phyloP scores from a whole-genome alignment of 2,113 vertebrate species.

The Trochalopteron elliotii region DNA sequence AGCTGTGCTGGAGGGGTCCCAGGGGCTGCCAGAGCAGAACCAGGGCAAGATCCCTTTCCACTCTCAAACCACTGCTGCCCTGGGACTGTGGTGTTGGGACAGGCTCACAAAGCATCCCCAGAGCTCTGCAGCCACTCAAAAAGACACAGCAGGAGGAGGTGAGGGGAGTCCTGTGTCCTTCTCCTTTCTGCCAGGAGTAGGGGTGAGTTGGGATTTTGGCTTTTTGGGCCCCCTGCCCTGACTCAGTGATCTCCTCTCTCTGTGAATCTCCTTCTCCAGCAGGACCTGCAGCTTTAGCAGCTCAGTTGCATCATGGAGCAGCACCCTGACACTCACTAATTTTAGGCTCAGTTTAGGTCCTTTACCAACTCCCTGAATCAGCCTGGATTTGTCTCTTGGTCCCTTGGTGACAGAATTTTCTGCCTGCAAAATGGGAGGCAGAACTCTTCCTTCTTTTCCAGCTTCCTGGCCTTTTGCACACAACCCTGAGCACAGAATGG shows the following conservation, averaged over 20 bases:
- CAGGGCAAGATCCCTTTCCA: not conserved
- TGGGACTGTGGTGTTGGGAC: not conserved
- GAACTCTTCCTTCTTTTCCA: not conserved
- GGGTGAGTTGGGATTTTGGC: not conserved
- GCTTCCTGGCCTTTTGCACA: not conserved
- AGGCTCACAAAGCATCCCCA: not conserved
- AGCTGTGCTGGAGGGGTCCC: not conserved
- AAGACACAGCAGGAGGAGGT: not conserved
- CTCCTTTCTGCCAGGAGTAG: not conserved
- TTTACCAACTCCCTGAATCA: not conserved
- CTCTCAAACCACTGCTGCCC: not conserved
- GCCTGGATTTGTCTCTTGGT: not conserved
- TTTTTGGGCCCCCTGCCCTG: not conserved
- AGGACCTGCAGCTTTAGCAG: not conserved
- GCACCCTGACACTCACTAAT: not conserved
- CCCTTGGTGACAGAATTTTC: not conserved
- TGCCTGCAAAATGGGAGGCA: not conserved
- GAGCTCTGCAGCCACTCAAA: not conserved
- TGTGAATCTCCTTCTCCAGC: not conserved
- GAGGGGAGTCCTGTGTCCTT: not conserved
- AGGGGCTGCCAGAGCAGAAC: not conserved
- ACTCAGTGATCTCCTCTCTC: not conserved
- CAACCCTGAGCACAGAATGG: not conserved
- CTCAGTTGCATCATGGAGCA: not conserved
- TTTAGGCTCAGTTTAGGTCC: not conserved